A percentile compares a stretch with the other conserved stretches of the same genome.
Conservation (phyloP, 2,797 vertebrate genomes). For the Hemibagrus guttatus region DNA sequence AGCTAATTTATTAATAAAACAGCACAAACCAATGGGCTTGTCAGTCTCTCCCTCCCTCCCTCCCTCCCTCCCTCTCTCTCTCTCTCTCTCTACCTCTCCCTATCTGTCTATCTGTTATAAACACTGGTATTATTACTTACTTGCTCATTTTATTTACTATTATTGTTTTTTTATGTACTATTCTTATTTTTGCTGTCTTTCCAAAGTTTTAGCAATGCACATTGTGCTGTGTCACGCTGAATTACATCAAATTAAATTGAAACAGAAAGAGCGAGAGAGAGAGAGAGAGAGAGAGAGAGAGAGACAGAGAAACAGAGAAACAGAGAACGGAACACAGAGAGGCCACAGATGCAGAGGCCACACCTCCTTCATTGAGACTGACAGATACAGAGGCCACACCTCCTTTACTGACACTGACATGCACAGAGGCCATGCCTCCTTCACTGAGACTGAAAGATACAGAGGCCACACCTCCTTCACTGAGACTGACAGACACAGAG, state of each 20-base stretch:
- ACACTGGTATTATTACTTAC: neutral
- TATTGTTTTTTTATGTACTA: neutral
- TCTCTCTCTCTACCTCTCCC: neutral
- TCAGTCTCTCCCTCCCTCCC: neutral
- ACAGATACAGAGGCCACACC: neutral
- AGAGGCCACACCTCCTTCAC: neutral
- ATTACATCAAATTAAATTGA: neutral
- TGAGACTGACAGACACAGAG: neutral
- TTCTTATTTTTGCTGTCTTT: neutral
- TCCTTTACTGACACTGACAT: neutral
- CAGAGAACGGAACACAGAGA: neutral
- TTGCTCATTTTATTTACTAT: neutral
- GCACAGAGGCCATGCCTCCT: neutral
- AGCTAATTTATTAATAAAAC: neutral
- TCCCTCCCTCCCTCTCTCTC: no score
- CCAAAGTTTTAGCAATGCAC: neutral
- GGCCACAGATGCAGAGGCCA: neutral
- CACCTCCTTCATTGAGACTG: neutral
- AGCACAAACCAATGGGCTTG: neutral
- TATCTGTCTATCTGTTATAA: neutral
- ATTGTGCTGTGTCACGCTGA: neutral
- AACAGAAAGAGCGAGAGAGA: neutral
- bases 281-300: slow-evolving; percentile 10
- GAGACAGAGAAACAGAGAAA: neutral
- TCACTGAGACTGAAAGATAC: neutral